Base-by-base conservation (phyloP, 2,888 invertebrate species). In the Pristionchus arcanus region DNA sequence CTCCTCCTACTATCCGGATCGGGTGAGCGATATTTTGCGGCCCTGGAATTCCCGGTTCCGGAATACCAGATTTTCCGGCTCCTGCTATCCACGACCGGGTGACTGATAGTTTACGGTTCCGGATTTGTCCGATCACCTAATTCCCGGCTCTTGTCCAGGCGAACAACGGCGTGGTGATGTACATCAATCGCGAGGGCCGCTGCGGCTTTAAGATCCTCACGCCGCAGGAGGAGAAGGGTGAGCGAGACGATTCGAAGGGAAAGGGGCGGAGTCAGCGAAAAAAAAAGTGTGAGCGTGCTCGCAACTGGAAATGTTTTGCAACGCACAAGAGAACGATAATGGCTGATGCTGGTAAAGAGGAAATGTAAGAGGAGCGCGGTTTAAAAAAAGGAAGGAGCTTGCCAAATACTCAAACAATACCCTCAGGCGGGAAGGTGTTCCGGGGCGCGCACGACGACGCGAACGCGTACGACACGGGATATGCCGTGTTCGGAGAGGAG, bases 1-100 rank as follows among this genome's bases (percentile, higher is more conserved):
- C 77, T 25, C 77, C 19, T 77, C 77, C 37, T 77, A 77, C 77
- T 77, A 77, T 31, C 77, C 77, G 34, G 77, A 77, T 21, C 34
- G 42, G 77, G 77, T 77, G n/a, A 74, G 31, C 19, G 31, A 37
- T 68, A 15, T 11, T 9, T 28, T 25, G n/a, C n/a, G 68, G n/a
- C 28, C 2, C 68, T 59, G 21, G 59, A 59, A 59, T 2, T 59
- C 15, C 59, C 59, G 59, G 59, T 0, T 59, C 13, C 11, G 9
- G 9, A n/a, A n/a, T n/a, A n/a, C n/a, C n/a, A n/a, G n/a, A n/a
- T n/a, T n/a, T 7, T 49, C 42, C 42, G 5, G 42, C 74, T 66
- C 7, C 28, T 19, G 1, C 2, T 5, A 59, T 59, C 21, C 59
- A 0, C 19, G 4, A 28, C 37, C 42, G 3, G 42, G 42, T 42